Evolutionary conservation across 2,888 invertebrate species (phyloP), one percentile per base, ranked within the genome.

Genomic region (Agonopterix heracliana): DNA sequence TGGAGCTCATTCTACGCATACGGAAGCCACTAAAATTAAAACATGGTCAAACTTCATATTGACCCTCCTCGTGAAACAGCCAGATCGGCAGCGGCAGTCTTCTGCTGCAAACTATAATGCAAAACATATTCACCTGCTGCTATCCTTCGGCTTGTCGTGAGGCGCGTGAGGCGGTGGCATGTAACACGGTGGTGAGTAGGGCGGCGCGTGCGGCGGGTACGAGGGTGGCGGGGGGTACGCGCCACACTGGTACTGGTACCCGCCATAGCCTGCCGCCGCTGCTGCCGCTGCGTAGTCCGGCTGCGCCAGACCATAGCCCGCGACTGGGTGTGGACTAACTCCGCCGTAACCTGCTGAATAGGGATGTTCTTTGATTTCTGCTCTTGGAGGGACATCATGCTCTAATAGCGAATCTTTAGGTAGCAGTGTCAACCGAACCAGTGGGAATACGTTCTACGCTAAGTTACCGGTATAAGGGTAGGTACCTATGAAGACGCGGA

Each of bases 161-260:
- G 93, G 93, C 59, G 94, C 94, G 73, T 94, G 94, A 38, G 95
- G 95, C 51, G 94, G 94, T 53, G 96, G 95, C 95, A 96, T 96
- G 71, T 95, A 95, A 85, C 96, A 96, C 71, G 95, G 96, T 47
- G 94, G 93, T 47, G 93, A 92, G 79, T 94, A 94, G 48, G 93
- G 92, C 44, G 93, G 92, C 46, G 93, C 93, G 65, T 93, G 93
- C 38, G 90, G 90, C 0, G 91, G 92, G 78, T 93, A 93, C 47
- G 89, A 74, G 41, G 89, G 83, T 12, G 83, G 90, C 34, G 84
- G 90, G 44, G 93, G 93, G 86, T 93, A 93, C n/a, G 88, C 86
- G 12, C 88, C 87, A 60, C 88, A 88, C 59, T 88, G 88, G 80
- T 88, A 88, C 78, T 88, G 88, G 75, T 88, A 88, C 84, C 93